Percentiles rank a stretch among this genome's conserved stretches.
These are phyloP conservation scores for Echiichthys vipera DNA, from an alignment of 2,797 vertebrate species.

Conservation along the genomic window DNA sequence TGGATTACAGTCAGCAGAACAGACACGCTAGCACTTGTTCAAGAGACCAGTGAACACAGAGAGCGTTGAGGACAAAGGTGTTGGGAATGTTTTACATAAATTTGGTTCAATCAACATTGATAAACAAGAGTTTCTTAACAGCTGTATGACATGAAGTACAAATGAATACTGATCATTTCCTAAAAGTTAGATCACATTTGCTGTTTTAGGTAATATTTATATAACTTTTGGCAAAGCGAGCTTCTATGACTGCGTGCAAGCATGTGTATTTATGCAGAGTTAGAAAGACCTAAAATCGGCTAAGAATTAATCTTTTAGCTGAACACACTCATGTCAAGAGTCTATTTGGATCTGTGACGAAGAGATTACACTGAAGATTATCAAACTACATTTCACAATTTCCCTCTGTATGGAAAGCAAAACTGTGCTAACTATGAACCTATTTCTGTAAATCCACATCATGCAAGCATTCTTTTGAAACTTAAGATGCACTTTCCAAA, in stretches of 20 bases:
- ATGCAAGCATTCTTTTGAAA: background rate
- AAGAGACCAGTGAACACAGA: constrained; percentile 14
- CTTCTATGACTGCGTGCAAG: constrained; percentile 11
- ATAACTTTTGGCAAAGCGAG: constrained; percentile 29
- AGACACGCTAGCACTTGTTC: constrained; percentile 40
- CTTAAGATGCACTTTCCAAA: background rate
- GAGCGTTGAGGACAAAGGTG: background rate
- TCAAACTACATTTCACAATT: constrained; percentile 66
- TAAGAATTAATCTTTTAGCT: constrained; percentile 67
- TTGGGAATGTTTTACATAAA: constrained; percentile 36
- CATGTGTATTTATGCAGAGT: constrained; percentile 23
- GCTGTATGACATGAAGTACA: constrained; percentile 11
- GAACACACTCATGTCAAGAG: constrained; percentile 60
- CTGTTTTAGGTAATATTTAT: constrained; percentile 67
- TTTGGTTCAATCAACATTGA: background rate
- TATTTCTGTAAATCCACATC: background rate
- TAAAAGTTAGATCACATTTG: constrained; percentile 42
- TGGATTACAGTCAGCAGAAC: constrained; percentile 57
- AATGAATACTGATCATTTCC: constrained; percentile 40
- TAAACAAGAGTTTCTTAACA: constrained; percentile 54
- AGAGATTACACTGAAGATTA: constrained; percentile 76
- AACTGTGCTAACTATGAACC: background rate
- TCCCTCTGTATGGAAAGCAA: background rate
- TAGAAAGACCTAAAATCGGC: constrained; percentile 41
- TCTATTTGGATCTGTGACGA: constrained; percentile 57